Base-by-base conservation (phyloP, 1,140 invertebrate species). In the Belonocnema kinseyi region DNA sequence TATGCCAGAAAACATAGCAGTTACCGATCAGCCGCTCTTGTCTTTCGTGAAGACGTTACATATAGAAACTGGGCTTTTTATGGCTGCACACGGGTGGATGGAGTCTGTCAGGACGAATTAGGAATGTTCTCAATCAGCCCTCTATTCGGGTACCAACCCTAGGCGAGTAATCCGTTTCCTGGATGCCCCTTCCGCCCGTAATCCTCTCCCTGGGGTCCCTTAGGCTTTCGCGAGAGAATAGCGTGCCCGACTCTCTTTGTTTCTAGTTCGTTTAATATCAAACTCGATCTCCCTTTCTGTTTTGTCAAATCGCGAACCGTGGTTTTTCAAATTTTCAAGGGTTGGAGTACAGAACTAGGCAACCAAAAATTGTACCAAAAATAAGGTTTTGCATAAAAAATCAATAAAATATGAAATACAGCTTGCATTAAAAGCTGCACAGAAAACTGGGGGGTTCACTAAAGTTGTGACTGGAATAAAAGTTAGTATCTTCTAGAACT, bases 51-150 rank as follows among this genome's bases (percentile, higher is more conserved):
- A 66, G 61, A 66, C 61, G 61, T 66, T 66, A 66, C 61, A 33
- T 16, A 33, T 61, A 72, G 58, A 83, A 77, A 83, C 78, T 82
- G 78, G 83, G 82, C 75, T 86, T 82, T 85, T 83, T 85, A 84
- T 80, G 81, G 77, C 77, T 73, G 79, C 54, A 82, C 86, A 90
- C 88, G 90, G 88, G 82, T 87, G 90, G 87, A 90, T 91, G 90
- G 89, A 91, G 80, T 84, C 90, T 91, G 90, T 92, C 91, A 86
- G 77, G 72, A 77, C 83, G 86, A 80, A 91, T 92, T 91, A 92
- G 87, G 87, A 88, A 90, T 88, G 90, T 91, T 91, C 91, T 92
- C 91, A 91, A 91, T 92, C 91, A 92, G 88, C 80, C 80, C 83
- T 83, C 76, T 88, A 85, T 88, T 86, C 86, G 83, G 77, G 83